These are phyloP conservation scores for Microtus pennsylvanicus DNA, from an alignment of 2,113 vertebrate species.

Conservation along the genomic window DNA sequence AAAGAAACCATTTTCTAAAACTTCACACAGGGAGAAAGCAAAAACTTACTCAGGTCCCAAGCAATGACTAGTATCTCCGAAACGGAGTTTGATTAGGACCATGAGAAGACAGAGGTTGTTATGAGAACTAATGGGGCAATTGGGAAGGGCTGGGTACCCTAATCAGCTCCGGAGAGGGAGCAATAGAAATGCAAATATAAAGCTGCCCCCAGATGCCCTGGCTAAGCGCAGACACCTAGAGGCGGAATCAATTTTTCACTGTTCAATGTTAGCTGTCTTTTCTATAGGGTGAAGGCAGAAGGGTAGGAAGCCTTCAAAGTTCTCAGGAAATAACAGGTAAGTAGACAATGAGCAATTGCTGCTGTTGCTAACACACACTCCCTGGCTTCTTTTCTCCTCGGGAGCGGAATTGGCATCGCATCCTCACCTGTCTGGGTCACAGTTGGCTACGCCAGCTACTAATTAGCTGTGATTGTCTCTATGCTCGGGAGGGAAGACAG, in stretches of 20 bases:
- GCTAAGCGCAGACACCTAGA: slow-evolving; percentile 50
- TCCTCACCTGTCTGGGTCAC: not conserved
- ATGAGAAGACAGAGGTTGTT: slow-evolving; percentile 32
- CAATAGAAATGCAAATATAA: slow-evolving; percentile 65
- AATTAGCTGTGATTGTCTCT: not conserved
- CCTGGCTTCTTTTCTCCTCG: not conserved
- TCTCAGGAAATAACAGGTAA: slow-evolving; percentile 59
- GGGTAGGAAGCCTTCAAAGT: slow-evolving; percentile 44
- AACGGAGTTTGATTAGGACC: slow-evolving; percentile 58
- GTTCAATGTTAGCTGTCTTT: not conserved
- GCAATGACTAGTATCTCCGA: slow-evolving; percentile 58
- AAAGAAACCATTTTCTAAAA: slow-evolving; percentile 70
- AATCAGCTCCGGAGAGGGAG: not conserved
- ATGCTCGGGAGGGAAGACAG: not conserved
- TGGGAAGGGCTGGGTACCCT: slow-evolving; percentile 27
- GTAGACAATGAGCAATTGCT: slow-evolving; percentile 39
- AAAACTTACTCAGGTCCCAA: slow-evolving; percentile 56
- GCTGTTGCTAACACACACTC: not conserved
- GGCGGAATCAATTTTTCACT: slow-evolving; percentile 69
- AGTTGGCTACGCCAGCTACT: not conserved
- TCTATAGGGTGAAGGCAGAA: slow-evolving; percentile 35
- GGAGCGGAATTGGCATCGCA: not conserved
- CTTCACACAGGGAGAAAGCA: slow-evolving; percentile 64
- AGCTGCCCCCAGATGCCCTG: not conserved
- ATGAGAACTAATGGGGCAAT: slow-evolving; percentile 41